Base-by-base conservation (phyloP, 2,888 invertebrate species). In the Ophioninae sp. region DNA sequence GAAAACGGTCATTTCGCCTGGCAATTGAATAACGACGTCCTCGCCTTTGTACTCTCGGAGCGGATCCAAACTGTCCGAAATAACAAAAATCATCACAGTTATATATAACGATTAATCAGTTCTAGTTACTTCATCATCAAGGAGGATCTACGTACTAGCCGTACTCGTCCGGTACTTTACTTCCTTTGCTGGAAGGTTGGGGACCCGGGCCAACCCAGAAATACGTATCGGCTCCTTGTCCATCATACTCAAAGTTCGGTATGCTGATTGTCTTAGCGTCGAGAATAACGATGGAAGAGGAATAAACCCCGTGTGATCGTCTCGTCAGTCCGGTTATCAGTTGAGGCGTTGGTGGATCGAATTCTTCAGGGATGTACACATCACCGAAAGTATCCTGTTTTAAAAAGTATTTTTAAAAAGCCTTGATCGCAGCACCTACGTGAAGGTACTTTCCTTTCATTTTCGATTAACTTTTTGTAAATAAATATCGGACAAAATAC, bases 171-270 rank as follows among this genome's bases (percentile, higher is more conserved):
- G 98, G 97, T 85, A 98, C 95, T 93, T 96, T 96, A 87, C 93
- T 94, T 0, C 98, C 98, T 88, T 96, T 96, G 65, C 96, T 95
- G 13, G 96, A 96, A 0, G 98, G 98, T 90, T 97, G 97, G 37
- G 98, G 96, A 0, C 98, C 98, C 80, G 96, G 96, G 10, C 98
- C 98, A 0, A 96, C 96, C 97, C 97, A 97, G 93, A 98, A 98
- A 93, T 96, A 97, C 0, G 97, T 96, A 86, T 96, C 96, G 86
- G 94, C 95, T 0, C 96, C 97, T 84, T 93, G 93, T 7, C 97
- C 97, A 92, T 97, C 96, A 91, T 97, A 98, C 3, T 93, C 94
- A 86, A 98, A 95, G 88, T 96, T 95, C 0, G 95, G 95, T 87
- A 98, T 95, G 50, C 95, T 94, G 44, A 98, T 94, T 0, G 97